These are phyloP conservation scores for Geotria australis DNA, from an alignment of 2,797 vertebrate genomes.

Conservation along the genomic window DNA sequence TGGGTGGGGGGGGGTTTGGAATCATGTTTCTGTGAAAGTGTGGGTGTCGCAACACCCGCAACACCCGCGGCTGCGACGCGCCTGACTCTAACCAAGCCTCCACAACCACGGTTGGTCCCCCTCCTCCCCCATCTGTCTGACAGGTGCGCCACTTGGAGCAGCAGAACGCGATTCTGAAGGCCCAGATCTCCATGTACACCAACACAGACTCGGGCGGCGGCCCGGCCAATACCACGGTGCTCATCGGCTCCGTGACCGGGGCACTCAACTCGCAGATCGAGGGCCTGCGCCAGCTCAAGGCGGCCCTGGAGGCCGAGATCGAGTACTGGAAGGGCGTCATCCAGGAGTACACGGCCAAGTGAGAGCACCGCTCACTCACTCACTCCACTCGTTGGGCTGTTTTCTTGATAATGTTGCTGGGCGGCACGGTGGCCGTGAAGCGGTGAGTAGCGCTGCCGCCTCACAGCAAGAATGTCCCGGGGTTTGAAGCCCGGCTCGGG, in stretches of 20 bases:
- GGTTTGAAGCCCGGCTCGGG: no score
- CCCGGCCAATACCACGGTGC: conserved; percentile 8
- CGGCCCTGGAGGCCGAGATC: conserved; percentile 12
- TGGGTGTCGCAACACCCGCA: no score
- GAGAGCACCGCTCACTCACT: not conserved
- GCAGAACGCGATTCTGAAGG: conserved; percentile 14
- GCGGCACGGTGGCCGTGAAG: no score
- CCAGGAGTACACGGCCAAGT: conserved; percentile 11
- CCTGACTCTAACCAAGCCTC: no score
- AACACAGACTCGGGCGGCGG: conserved; percentile 9
- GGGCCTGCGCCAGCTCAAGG: conserved; percentile 8
- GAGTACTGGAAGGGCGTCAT: conserved; percentile 13
- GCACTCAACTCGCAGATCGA: conserved; percentile 14
- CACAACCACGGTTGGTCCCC: no score
- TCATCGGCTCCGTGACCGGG: conserved; percentile 13
- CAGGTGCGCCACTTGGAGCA: conserved; percentile 13
- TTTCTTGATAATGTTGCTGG: no score
- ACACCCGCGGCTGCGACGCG: no score
- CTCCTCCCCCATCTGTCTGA: not conserved
- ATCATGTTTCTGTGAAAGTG: no score
- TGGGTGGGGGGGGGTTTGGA: no score
- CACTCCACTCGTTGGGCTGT: no score
- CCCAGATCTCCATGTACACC: conserved; percentile 15
- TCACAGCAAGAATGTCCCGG: no score
- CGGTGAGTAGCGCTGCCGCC: no score